phyloP scores from a whole-genome alignment of 92 coral and sea anemone species.

The Palythoa caribaeorum region DNA sequence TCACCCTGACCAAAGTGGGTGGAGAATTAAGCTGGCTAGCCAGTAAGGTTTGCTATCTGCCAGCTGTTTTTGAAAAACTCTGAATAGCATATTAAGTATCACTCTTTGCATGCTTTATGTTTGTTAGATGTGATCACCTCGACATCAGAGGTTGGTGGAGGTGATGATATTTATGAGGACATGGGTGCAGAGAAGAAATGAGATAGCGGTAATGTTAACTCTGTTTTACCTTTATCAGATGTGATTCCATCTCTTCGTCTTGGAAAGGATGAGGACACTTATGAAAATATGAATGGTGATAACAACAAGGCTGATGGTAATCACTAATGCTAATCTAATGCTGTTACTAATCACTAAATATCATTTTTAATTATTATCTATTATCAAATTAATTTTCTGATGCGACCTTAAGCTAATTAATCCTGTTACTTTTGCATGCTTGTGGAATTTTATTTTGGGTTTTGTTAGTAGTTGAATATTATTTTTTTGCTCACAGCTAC shows the following conservation, averaged over 20 bases:
- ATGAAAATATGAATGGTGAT: slow-evolving; percentile 80
- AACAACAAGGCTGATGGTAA: slow-evolving; percentile 26
- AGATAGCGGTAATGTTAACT: slow-evolving; percentile 33
- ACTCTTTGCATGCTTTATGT: neutral
- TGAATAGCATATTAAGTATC: neutral
- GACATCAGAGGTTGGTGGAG: slow-evolving; percentile 53
- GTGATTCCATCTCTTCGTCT: slow-evolving; percentile 61
- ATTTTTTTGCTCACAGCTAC: too few relatives aligned
- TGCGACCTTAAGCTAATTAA: neutral
- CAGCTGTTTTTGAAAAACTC: too few relatives aligned
- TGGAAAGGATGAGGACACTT: slow-evolving; percentile 56
- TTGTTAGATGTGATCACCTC: slow-evolving; percentile 68
- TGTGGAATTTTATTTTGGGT: too few relatives aligned
- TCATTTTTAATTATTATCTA: neutral
- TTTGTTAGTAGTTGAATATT: too few relatives aligned
- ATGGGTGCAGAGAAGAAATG: slow-evolving; percentile 56
- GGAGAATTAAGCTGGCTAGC: too few relatives aligned
- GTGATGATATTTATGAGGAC: slow-evolving; percentile 72
- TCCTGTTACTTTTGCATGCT: too few relatives aligned
- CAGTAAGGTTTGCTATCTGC: too few relatives aligned
- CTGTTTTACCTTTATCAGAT: slow-evolving; percentile 56
- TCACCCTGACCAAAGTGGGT: too few relatives aligned
- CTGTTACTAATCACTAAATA: neutral
- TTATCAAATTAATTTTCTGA: neutral
- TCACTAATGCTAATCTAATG: slow-evolving; percentile 41